Conservation (phyloP, 2,113 vertebrate genomes). For the Chionodraco myersi region DNA sequence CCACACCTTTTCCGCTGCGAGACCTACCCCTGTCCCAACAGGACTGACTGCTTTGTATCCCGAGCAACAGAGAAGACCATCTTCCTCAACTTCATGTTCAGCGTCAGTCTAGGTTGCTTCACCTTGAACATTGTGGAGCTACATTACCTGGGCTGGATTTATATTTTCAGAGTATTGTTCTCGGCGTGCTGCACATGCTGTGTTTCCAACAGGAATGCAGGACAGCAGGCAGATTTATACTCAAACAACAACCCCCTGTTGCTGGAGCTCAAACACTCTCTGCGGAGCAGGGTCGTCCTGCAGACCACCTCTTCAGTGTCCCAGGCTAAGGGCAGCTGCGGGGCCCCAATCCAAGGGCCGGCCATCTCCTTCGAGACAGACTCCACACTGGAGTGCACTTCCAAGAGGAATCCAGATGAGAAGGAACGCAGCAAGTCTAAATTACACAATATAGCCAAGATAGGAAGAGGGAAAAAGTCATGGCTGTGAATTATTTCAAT, state of each 20-base stretch:
- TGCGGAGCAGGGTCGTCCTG: slow-evolving; percentile 74
- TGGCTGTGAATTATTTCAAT: slow-evolving; percentile 62
- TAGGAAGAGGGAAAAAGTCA: slow-evolving; percentile 70
- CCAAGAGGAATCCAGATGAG: slow-evolving; percentile 66
- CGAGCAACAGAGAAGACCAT: slow-evolving; percentile 79
- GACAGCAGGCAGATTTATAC: slow-evolving; percentile 50
- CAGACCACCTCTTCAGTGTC: slow-evolving; percentile 56
- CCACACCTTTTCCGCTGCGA: slow-evolving; percentile 75
- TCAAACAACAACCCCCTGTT: slow-evolving; percentile 70
- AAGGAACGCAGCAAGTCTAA: slow-evolving; percentile 62
- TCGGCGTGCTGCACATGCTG: slow-evolving; percentile 73
- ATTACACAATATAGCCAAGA: slow-evolving; percentile 57
- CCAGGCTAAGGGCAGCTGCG: slow-evolving; percentile 38
- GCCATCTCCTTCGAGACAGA: slow-evolving; percentile 75
- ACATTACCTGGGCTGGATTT: slow-evolving; percentile 77
- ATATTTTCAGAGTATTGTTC: slow-evolving; percentile 74
- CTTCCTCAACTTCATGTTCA: slow-evolving; percentile 82
- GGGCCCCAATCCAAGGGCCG: slow-evolving; percentile 49
- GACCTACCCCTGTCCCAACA: slow-evolving; percentile 76
- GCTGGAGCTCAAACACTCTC: slow-evolving; percentile 75
- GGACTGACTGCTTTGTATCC: slow-evolving; percentile 79
- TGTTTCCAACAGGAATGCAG: slow-evolving; percentile 28
- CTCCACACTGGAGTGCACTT: slow-evolving; percentile 69
- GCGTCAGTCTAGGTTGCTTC: slow-evolving; percentile 76
- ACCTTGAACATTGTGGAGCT: slow-evolving; percentile 78